Conservation (phyloP, 2,797 vertebrate genomes). For the Gila robusta region DNA sequence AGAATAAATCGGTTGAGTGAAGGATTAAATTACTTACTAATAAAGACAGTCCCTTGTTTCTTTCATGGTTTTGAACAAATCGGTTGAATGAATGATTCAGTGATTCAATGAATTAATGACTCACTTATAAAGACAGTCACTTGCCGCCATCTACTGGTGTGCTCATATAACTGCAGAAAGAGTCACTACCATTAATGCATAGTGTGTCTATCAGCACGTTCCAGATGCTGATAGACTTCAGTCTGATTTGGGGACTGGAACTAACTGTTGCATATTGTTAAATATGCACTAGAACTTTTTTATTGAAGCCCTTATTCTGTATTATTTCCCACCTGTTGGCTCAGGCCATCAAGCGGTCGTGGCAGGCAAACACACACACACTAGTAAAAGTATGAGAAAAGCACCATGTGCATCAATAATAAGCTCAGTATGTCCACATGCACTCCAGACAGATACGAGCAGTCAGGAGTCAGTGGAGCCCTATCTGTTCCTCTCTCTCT, state of each 20-base stretch:
- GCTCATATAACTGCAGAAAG: neutral
- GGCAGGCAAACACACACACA: slow-evolving; percentile 42
- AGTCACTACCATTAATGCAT: neutral
- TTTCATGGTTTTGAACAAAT: neutral
- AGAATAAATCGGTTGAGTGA: neutral
- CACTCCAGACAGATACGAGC: slow-evolving; percentile 52
- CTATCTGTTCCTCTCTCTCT: slow-evolving; percentile 31
- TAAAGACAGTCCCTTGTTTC: slow-evolving; percentile 42
- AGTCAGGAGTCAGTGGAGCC: slow-evolving; percentile 44
- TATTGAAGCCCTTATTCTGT: neutral
- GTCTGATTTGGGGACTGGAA: neutral
- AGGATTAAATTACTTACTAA: too few relatives aligned
- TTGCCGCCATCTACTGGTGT: neutral
- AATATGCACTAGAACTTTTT: neutral
- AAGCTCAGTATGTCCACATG: slow-evolving; percentile 39
- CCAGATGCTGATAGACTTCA: neutral
- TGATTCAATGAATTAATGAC: neutral
- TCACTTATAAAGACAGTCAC: neutral
- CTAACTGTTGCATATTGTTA: slow-evolving; percentile 5
- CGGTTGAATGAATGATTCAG: neutral
- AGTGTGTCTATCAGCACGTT: neutral
- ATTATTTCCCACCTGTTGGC: neutral
- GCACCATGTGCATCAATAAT: slow-evolving; percentile 43
- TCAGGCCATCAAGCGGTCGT: slow-evolving; percentile 25
- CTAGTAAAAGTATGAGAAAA: slow-evolving; percentile 41